These are phyloP conservation scores for Bergia puertoricense DNA, from an alignment of 92 coral and sea anemone species.

Conservation along the genomic window DNA sequence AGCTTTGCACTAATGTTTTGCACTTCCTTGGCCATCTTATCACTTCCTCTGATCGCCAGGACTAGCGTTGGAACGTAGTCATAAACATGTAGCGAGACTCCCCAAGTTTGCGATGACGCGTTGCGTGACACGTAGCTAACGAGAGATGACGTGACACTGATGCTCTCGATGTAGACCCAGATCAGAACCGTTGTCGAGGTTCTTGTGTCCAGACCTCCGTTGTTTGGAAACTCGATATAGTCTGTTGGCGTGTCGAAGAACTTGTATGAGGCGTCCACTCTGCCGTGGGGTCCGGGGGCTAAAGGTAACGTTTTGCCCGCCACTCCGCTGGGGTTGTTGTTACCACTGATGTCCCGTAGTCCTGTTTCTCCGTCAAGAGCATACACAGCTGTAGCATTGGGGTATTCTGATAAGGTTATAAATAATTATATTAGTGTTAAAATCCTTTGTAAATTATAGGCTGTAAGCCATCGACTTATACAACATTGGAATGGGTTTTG, in stretches of 20 bases:
- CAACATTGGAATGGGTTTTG: background rate
- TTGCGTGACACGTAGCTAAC: constrained; percentile 29
- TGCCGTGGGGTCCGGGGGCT: constrained; percentile 45
- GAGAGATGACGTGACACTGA: constrained; percentile 11
- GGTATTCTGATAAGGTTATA: constrained; percentile 7
- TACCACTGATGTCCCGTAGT: constrained; percentile 38
- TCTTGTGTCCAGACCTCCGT: constrained; percentile 44
- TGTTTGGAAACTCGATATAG: constrained; percentile 44
- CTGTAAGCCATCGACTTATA: background rate
- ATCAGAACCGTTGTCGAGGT: constrained; percentile 30
- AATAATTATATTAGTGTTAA: background rate
- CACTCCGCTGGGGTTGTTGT: constrained; percentile 29
- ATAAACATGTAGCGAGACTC: background rate
- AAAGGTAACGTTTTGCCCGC: constrained; percentile 15
- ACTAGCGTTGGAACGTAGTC: background rate
- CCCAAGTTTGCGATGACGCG: background rate
- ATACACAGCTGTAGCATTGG: constrained; percentile 40
- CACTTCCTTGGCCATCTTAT: background rate
- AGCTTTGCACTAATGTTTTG: background rate
- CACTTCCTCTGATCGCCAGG: background rate
- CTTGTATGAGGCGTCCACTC: constrained; percentile 27
- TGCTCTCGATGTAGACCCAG: constrained; percentile 43
- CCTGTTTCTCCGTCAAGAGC: constrained; percentile 41
- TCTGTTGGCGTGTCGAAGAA: background rate
- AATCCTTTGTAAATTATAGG: background rate